Evolutionary conservation across 2,888 invertebrate genomes (phyloP).

Genomic region (Psococerastis gibbosa): DNA sequence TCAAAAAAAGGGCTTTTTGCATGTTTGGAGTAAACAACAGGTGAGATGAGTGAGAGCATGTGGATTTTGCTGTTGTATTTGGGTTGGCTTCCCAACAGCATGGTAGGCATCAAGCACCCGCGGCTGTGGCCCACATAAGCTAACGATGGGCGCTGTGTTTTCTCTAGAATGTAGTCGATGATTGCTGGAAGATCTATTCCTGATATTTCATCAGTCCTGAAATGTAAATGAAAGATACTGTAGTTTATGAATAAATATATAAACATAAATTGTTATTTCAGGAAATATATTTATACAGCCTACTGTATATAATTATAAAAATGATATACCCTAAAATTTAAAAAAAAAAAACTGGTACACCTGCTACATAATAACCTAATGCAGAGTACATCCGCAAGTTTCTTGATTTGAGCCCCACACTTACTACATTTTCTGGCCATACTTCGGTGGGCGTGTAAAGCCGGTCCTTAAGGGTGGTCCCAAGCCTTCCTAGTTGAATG

Average conservation of each 20-base stretch:
- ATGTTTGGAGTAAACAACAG: conserved; percentile 2
- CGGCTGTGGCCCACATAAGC: conserved; percentile 4
- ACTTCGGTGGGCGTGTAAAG: too few relatives aligned
- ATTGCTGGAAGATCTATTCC: not conserved
- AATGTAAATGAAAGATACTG: too few relatives aligned
- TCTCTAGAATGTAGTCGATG: conserved; percentile 1
- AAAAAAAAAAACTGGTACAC: not conserved
- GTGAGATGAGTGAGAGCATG: not conserved
- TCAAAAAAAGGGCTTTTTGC: not conserved
- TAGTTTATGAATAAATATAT: too few relatives aligned
- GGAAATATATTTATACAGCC: not conserved
- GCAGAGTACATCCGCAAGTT: too few relatives aligned
- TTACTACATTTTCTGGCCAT: too few relatives aligned
- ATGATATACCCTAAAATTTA: not conserved
- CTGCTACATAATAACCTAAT: too few relatives aligned
- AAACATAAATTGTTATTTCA: not conserved
- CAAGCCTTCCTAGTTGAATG: too few relatives aligned
- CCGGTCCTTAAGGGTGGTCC: too few relatives aligned
- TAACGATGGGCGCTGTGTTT: not conserved
- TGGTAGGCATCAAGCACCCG: not conserved
- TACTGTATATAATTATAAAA: not conserved
- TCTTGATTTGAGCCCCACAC: too few relatives aligned
- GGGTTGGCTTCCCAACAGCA: not conserved
- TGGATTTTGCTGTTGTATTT: conserved; percentile 4
- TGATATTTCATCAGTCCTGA: not conserved